Evolutionary conservation across 2,888 invertebrate species (phyloP), one percentile per base, ranked within the genome.

Genomic region (Limnephilus marmoratus): DNA sequence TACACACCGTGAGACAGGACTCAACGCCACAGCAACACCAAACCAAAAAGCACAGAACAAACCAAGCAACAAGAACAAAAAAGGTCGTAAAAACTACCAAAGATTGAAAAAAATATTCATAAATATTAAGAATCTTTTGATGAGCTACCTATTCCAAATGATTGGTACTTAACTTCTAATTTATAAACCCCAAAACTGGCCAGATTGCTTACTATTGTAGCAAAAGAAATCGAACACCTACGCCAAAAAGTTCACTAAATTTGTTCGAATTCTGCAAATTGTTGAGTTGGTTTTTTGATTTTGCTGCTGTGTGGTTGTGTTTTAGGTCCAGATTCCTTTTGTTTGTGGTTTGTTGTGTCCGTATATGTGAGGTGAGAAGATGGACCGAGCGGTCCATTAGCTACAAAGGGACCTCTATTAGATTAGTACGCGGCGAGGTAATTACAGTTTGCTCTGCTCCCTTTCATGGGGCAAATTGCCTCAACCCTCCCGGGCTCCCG

Each of bases 391-490:
- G 88, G 88, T 34, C 88, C 88, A 88, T 88, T 88, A 88, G 68
- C 88, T 34, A 88, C 88, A 88, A 88, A 88, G 88, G 88, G 34
- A 37, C 53, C 93, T 91, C 93, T 93, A 93, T 93, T 93, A 93
- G 93, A 93, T 93, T 93, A 93, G 93, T 93, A 90, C 90, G 93
- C 90, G 92, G 93, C 87, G 88, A 88, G 92, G 92, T 93, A 93
- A 93, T 93, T 93, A 93, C 90, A 93, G 93, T 93, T 92, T 92
- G 92, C 92, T 92, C 91, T 91, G 91, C 87, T 90, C 91, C 93
- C 92, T 93, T 93, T 93, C 92, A 93, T 90, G 92, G 93, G 92
- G 91, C 90, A 93, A 93, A 93, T 93, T 93, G 93, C 93, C 85
- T 93, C 85, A 85, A 83, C 90, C 92, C 92, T 88, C 92, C 90